Evolutionary conservation across 2,113 vertebrate species (phyloP), one percentile per base, ranked within the genome.

Genomic region (Hippocampus barbouri): DNA sequence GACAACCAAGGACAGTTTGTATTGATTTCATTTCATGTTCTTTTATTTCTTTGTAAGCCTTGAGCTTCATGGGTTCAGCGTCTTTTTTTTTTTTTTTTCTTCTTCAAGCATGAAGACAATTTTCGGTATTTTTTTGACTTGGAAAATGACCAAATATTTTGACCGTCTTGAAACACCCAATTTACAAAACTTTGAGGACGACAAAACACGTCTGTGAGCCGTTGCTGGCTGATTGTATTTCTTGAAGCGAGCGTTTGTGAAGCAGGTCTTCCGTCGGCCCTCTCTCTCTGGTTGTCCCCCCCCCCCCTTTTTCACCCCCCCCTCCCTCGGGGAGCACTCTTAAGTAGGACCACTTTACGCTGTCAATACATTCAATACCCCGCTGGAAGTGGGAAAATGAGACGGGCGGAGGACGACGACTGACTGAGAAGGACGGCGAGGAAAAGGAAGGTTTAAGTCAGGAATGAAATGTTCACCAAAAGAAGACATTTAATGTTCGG

Each of bases 331-430:
- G 87, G 88, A 86, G 68, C 43, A 30, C 75, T 49, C 82, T 86
- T 90, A 91, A 91, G 86, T 90, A 86, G 89, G 65, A 74, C 84
- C 89, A 90, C 90, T 92, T 91, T 87, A 89, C 69, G 41, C 85
- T 91, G 89, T 92, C 92, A 90, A 90, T 92, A 91, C 80, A 80
- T 83, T 91, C 91, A 88, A 85, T 89, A 85, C 72, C 85, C 34
- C 81, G 47, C 72, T 85, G 15, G 3, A 27, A 61, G 27, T 7
- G 59, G 59, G 27, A 61, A 61, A 61, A 61, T 38, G 59, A 61
- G 59, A 61, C 14, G 59, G 27, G 27, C 9, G 15, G 25, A 27
- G 56, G 23, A 7, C 34, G 49, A 60, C 27, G 14, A 30, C n/a
- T 15, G 57, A 61, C 59, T 60, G 12, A 27, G 9, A 53, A 45